Base-by-base conservation (phyloP, 2,797 vertebrate genomes). In the Micrastur ruficollis region DNA sequence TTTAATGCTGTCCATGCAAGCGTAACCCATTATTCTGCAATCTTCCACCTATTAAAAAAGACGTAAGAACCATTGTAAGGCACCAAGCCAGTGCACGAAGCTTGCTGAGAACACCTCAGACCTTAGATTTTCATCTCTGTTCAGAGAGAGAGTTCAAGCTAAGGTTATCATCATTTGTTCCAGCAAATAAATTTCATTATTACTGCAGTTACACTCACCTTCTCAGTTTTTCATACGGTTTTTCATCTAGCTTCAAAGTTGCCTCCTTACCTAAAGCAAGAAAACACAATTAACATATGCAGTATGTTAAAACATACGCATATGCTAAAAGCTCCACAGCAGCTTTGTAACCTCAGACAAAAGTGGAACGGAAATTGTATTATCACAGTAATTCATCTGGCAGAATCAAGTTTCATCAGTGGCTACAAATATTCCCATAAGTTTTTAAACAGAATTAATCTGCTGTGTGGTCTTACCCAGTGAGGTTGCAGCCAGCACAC, bases 71-170 rank as follows among this genome's bases (percentile, higher is more conserved):
- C 3, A 18, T 47, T 56, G 6, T 49, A 83, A 75, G 58, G 36
- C 14, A 90, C 11, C 36, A 71, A 71, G 71, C 5, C 10, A 63
- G 31, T 8, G 70, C 7, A 96, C 40, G 15, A 20, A 52, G 61
- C 12, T 50, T 62, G 21, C 75, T 31, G 6, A 83, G 92, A 97
- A 97, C 88, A 96, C 95, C 81, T 98, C 98, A 98, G 98, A 98
- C 94, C 96, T 97, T 96, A 96, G 79, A 62, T 63, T 89, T 68
- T 98, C 98, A 98, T 98, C 98, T 98, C 92, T 84, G 11, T 83
- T 98, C 98, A 98, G 98, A 96, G 96, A 98, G 98, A 98, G 98
- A 98, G 98, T 98, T 98, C 98, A 98, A 98, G 96, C 70, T 81
- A 96, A 92, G 81, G 89, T 80, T 97, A 96, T 98, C 98, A 98